phyloP scores from a whole-genome alignment of 2,113 vertebrate genomes.

The Pygoscelis antarcticus region DNA sequence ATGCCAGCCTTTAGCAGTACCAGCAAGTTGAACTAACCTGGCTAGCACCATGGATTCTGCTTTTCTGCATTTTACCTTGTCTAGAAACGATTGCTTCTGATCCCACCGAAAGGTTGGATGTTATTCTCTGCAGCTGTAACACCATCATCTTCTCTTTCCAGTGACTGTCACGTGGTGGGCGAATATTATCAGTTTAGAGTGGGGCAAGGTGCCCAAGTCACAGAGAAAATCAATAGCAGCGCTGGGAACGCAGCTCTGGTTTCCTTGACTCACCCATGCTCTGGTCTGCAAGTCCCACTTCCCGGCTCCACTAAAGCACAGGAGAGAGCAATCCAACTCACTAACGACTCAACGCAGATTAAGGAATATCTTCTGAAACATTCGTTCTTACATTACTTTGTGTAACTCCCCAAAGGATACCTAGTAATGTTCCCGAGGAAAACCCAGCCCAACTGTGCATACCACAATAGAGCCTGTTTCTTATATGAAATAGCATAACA shows the following conservation, averaged over 20 bases:
- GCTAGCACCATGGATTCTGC: not conserved
- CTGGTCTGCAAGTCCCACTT: not conserved
- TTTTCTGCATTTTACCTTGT: not conserved
- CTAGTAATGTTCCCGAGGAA: not conserved
- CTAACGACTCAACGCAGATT: not conserved
- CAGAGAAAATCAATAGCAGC: not conserved
- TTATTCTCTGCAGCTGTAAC: not conserved
- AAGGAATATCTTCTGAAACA: not conserved
- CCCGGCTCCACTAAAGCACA: not conserved
- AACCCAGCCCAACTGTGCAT: not conserved
- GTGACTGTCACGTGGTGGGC: not conserved
- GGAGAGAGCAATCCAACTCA: not conserved
- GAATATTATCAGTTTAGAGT: not conserved
- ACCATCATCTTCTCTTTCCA: not conserved
- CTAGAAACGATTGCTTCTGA: not conserved
- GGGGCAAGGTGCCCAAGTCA: not conserved
- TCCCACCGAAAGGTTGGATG: not conserved
- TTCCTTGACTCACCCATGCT: not conserved
- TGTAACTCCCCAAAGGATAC: not conserved
- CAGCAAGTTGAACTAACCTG: not conserved
- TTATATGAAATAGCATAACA: not conserved
- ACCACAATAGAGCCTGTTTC: not conserved
- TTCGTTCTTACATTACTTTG: not conserved
- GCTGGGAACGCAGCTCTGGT: not conserved
- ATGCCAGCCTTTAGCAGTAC: not conserved